A percentile compares a stretch with the other conserved stretches of the same genome.
phyloP scores from a whole-genome alignment of 2,113 vertebrate species.

The Pelodiscus sinensis region DNA sequence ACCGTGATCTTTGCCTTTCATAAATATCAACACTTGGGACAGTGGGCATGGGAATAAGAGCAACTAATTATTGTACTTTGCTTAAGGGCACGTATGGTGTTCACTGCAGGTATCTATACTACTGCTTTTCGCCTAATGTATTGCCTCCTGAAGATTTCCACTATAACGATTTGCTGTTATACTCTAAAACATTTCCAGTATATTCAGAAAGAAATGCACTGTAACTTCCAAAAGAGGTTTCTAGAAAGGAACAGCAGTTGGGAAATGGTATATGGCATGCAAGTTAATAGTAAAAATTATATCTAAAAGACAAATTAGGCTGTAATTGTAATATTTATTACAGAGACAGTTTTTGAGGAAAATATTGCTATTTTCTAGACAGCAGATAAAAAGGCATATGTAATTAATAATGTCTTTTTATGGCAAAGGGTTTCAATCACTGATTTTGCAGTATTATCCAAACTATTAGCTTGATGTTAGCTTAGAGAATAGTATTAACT shows the following conservation, averaged over 20 bases:
- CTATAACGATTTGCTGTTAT: constrained; percentile 39
- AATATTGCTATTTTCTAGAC: neutral
- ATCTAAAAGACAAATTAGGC: constrained; percentile 32
- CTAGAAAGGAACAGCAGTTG: constrained; percentile 32
- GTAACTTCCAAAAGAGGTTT: constrained; percentile 49
- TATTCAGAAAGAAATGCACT: constrained; percentile 40
- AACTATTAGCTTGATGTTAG: rapidly evolving
- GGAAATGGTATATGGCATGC: neutral
- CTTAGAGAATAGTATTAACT: neutral
- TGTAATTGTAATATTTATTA: constrained; percentile 3
- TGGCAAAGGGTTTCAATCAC: neutral
- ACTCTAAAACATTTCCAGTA: constrained; percentile 52
- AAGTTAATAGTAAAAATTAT: constrained; percentile 3
- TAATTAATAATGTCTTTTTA: neutral
- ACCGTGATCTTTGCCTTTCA: constrained; percentile 73
- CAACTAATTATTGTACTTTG: constrained; percentile 81
- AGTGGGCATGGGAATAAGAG: constrained; percentile 72
- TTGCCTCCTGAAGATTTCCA: constrained; percentile 70
- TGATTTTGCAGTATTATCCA: neutral
- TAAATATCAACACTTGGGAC: constrained; percentile 61
- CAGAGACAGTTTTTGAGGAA: constrained; percentile 8
- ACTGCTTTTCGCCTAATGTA: constrained; percentile 60
- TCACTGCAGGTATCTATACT: constrained; percentile 78
- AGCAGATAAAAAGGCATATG: neutral
- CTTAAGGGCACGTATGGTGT: constrained; percentile 79